These are phyloP conservation scores for Synergus laeviventris DNA, from an alignment of 2,888 invertebrate genomes.

Conservation along the genomic window DNA sequence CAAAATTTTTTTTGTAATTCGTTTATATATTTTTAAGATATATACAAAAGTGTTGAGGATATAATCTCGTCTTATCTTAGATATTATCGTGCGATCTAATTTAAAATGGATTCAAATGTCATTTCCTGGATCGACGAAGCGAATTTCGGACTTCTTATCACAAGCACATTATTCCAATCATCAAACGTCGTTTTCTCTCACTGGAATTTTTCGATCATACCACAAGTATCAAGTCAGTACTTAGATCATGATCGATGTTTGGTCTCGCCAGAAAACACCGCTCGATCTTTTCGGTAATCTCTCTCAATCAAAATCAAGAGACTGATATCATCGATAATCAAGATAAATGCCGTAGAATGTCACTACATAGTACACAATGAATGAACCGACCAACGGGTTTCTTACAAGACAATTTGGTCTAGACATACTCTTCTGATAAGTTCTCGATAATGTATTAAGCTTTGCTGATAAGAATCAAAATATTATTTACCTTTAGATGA, in stretches of 20 bases:
- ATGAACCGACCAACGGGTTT: background rate
- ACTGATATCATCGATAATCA: background rate
- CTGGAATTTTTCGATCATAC: background rate
- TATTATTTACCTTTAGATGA: background rate
- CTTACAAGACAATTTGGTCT: background rate
- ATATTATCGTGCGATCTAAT: background rate
- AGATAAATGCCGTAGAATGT: background rate
- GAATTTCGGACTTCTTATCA: background rate
- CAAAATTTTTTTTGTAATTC: too few species aligned
- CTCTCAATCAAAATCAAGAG: background rate
- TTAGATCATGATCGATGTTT: background rate
- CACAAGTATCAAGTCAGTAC: background rate
- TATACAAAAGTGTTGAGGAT: too few species aligned
- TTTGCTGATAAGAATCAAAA: background rate
- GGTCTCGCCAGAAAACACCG: background rate
- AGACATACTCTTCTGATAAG: slow-evolving; percentile 5
- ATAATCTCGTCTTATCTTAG: background rate
- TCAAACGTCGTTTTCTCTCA: background rate
- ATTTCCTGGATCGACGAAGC: slow-evolving; percentile 8
- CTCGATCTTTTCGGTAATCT: background rate
- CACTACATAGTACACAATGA: slow-evolving; percentile 8
- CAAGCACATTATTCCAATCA: background rate
- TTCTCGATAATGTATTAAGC: background rate
- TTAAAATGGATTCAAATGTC: background rate
- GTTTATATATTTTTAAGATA: too few species aligned